Base-by-base conservation (phyloP, 2,797 vertebrate species). In the Sebastes glaucus region DNA sequence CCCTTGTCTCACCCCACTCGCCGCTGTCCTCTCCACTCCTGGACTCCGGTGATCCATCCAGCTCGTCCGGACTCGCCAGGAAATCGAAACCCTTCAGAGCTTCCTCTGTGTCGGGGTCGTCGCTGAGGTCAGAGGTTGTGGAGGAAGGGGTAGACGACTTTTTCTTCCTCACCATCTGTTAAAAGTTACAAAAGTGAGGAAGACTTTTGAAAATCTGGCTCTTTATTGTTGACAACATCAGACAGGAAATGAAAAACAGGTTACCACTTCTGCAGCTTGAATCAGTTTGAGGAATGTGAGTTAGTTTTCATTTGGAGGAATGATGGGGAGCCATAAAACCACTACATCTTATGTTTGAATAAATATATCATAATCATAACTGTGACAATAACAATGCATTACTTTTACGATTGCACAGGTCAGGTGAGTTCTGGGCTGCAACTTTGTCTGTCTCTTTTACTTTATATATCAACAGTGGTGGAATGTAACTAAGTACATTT, bases 71-170 rank as follows among this genome's bases (percentile, higher is more conserved):
- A 63, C 96, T 93, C 63, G 92, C 95, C 90, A 99, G 86, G 90
- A 99, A 99, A 86, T 99, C 98, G 84, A 99, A 99, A 2, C 97
- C 97, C 86, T 98, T 98, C 89, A 99, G 94, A 38, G 97, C 98
- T 92, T 98, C 98, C 92, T 98, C 97, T 0, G 98, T 97, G 92
- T 98, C 98, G 56, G 95, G 94, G 91, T 99, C 98, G 73, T 99
- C 97, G 78, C 94, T 97, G 89, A 95, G 95, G 77, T 99, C 97
- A 3, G 93, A 95, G 65, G 91, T 86, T 5, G 93, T 82, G 38
- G 93, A 93, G 3, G 94, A 93, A 0, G 94, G 84, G 0, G 86
- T 83, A 0, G 94, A 90, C 6, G 91, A 90, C 30, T 60, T 85
- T 81, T 97, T 97, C 92, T 97, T 98, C 87, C 96, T 96, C 88